Percentiles rank a stretch among this genome's conserved stretches.
phyloP scores from a whole-genome alignment of 2,113 vertebrate species.

The Monopterus albus region DNA sequence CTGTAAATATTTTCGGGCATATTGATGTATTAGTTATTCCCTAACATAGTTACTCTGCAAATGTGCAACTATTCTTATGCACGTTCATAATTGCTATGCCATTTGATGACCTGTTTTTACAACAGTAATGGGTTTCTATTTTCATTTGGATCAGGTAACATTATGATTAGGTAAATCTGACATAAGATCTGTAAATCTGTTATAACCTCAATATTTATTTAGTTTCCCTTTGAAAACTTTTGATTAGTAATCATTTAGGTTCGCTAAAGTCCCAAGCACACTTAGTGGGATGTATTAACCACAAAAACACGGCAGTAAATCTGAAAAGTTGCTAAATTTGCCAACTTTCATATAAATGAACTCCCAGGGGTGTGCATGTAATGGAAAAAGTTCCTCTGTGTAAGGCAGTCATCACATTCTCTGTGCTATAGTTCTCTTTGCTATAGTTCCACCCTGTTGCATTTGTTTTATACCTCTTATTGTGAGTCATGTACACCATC shows the following conservation, averaged over 20 bases:
- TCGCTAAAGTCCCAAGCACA: conserved; percentile 34
- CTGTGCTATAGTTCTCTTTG: conserved; percentile 32
- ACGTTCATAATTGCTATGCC: too few relatives aligned
- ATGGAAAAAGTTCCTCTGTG: conserved; percentile 66
- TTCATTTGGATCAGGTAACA: not conserved
- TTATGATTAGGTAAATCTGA: not conserved
- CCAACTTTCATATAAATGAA: conserved; percentile 74
- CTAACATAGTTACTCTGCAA: not conserved
- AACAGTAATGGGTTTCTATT: too few relatives aligned
- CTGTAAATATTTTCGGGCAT: not conserved
- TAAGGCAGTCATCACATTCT: conserved; percentile 49
- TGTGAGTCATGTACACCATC: conserved; percentile 70
- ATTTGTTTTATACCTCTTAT: conserved; percentile 72
- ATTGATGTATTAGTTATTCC: conserved; percentile 20
- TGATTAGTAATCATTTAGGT: conserved; percentile 36
- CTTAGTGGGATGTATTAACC: conserved; percentile 42
- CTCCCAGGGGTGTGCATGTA: conserved; percentile 59
- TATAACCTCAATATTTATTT: conserved; percentile 3
- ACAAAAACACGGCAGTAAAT: conserved; percentile 60
- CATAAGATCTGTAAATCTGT: not conserved
- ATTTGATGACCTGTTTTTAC: too few relatives aligned
- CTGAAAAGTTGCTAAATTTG: conserved; percentile 73
- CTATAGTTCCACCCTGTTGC: conserved; percentile 60
- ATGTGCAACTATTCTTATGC: not conserved
- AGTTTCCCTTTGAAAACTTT: conserved; percentile 29